phyloP scores from a whole-genome alignment of 2,888 invertebrate genomes.

The Synergus laeviventris region DNA sequence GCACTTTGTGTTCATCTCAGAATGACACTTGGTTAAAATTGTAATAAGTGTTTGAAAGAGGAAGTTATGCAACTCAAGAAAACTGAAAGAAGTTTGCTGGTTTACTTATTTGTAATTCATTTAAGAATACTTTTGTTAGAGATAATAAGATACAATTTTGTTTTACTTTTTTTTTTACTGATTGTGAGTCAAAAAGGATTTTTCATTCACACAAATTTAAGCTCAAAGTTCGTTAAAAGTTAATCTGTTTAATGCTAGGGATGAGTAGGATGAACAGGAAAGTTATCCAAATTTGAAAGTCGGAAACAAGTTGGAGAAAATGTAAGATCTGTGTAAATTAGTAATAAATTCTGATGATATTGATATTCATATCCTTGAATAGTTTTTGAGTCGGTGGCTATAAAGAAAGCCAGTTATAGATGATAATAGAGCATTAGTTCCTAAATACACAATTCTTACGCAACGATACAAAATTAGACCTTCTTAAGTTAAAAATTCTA shows the following conservation, averaged over 20 bases:
- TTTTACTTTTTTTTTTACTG: too few species aligned
- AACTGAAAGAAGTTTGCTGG: background rate
- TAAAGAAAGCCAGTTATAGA: background rate
- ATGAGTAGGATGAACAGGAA: too few species aligned
- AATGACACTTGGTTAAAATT: conserved; percentile 24
- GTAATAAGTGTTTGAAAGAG: background rate
- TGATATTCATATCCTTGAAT: background rate
- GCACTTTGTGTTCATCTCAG: background rate
- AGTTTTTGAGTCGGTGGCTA: background rate
- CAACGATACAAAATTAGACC: conserved; percentile 14
- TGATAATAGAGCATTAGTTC: conserved; percentile 5
- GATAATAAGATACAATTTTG: background rate
- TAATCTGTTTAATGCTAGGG: background rate
- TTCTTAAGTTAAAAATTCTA: conserved; percentile 24
- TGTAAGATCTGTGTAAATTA: background rate
- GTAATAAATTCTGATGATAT: background rate
- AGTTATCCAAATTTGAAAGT: too few species aligned
- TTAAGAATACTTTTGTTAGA: background rate
- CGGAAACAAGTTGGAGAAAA: background rate
- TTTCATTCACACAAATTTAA: too few species aligned
- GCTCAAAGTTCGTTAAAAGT: too few species aligned
- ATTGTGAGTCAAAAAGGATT: too few species aligned
- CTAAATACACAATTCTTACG: conserved; percentile 15
- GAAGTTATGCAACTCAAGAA: background rate
- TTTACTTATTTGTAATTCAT: background rate